Evolutionary conservation across 1,140 invertebrate species (phyloP).

Genomic region (Zaprionus davidi): DNA sequence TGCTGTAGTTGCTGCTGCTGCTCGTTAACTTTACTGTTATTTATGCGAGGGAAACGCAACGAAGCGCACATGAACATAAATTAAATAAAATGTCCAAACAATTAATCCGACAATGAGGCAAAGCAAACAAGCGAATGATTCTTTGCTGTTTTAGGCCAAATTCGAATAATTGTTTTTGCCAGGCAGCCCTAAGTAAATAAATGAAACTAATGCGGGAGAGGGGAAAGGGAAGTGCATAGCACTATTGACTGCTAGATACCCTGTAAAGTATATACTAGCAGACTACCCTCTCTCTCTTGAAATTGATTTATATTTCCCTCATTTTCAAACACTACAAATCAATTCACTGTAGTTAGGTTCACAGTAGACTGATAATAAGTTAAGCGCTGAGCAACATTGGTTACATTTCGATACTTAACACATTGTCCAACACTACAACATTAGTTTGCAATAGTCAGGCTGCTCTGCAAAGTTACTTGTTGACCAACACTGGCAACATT

Average conservation of each 20-base stretch:
- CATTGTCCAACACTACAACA: too few species aligned
- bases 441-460: too few species aligned
- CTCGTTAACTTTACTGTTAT: slow-evolving; percentile 9
- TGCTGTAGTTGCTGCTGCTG: slow-evolving; percentile 10
- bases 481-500: too few species aligned
- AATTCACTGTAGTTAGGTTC: too few species aligned
- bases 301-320: too few species aligned
- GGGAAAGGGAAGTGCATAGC: neutral
- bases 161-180: slow-evolving; percentile 14
- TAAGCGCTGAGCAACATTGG: too few species aligned
- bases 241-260: neutral
- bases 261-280: neutral
- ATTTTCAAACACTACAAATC: too few species aligned
- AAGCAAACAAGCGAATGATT: slow-evolving; percentile 12
- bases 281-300: too few species aligned
- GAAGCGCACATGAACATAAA: slow-evolving; percentile 14
- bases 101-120: slow-evolving; percentile 27
- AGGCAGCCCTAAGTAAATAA: slow-evolving; percentile 4
- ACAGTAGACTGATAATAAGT: too few species aligned
- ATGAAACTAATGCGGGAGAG: neutral
- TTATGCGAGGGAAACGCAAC: neutral
- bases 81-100: slow-evolving; percentile 34
- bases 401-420: too few species aligned
- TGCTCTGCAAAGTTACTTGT: too few species aligned
- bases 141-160: neutral